Base-by-base conservation (phyloP, 2,888 invertebrate genomes). In the Boloria selene region DNA sequence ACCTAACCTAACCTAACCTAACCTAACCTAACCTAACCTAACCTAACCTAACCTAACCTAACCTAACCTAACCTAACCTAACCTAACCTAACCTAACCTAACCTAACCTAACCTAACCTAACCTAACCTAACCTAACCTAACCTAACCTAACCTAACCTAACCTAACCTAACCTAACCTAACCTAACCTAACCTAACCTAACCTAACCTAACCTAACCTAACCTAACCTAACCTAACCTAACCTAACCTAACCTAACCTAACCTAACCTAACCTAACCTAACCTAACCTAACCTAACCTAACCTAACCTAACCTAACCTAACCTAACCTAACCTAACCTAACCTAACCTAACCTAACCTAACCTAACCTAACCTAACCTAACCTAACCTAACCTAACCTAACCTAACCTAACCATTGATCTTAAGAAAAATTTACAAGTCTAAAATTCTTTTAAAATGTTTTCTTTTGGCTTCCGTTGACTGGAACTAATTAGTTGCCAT, bases 21-120 rank as follows among this genome's bases (percentile, higher is more conserved):
- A 26, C 26, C 26, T 4, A 47, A 47, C 47, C 47, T 47, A 47
- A 47, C 47, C 47, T 14, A 47, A 47, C 47, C 47, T 47, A 26
- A 26, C 26, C 26, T 4, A 47, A 47, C 47, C 47, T 47, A 47
- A 47, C 47, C 47, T 14, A 47, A 47, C 47, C 47, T 47, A 26
- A 26, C 26, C 26, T 4, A 52, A 52, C 52, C 52, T 52, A 52
- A 52, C 52, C 52, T 22, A 52, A 52, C 26, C 18, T 52, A 45
- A 16, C 45, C 18, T 14, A 52, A 52, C 52, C 52, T 52, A 52
- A 52, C 52, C 52, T 22, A 52, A 52, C 52, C 52, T 52, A 49
- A 49, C 49, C 49, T 14, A 52, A 52, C 52, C 52, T 52, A 52
- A 52, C 52, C 52, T 22, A 52, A 52, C 52, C 52, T 52, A 49